Evolutionary conservation across 92 coral and sea anemone species (phyloP), one percentile per base, ranked within the genome.

Genomic region (Zoanthus solanderi): DNA sequence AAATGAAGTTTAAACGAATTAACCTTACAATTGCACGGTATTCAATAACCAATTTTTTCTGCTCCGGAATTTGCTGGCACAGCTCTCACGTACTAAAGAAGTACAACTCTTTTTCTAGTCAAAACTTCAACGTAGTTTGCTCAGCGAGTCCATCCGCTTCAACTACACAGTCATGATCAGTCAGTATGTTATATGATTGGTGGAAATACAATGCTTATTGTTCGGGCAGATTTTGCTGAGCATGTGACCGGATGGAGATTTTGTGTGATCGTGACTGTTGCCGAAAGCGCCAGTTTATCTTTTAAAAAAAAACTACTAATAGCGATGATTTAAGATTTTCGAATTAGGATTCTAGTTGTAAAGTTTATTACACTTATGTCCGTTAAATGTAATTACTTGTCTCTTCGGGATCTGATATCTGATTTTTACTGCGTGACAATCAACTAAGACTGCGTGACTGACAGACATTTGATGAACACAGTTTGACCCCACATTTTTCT

Each of bases 181-280:
- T 28, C 47, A 13, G 37, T 44, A 29, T 81, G 60, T 2, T 6
- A 67, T 67, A 45, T 81, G 85, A 81, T 81, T 81, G 85, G 85
- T 48, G n/a, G 75, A 81, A 81, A 63, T 44, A 80, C 84, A 80
- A 63, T 42, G 14, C 9, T 56, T 61, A 60, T 65, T 80, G 84
- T 80, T 80, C 60, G 37, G 57, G 2, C 2, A 7, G 34, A 76
- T 15, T 50, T 13, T 23, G 11, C 57, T 28, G 15, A 17, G 56
- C 83, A 77, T 56, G 83, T 77, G 83, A 77, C 83, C 65, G 37
- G 72, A 67, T 14, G 0, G 42, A 37, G 42, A 37, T 37, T 37
- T 37, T 37, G 42, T 37, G 42, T 58, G 4, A 58, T 12, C 65
- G 65, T 58, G 65, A 58, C 65, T 58, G 23, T 58, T 37, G 3